These are phyloP conservation scores for Idris sp. DNA, from an alignment of 1,140 invertebrate species.

Conservation along the genomic window DNA sequence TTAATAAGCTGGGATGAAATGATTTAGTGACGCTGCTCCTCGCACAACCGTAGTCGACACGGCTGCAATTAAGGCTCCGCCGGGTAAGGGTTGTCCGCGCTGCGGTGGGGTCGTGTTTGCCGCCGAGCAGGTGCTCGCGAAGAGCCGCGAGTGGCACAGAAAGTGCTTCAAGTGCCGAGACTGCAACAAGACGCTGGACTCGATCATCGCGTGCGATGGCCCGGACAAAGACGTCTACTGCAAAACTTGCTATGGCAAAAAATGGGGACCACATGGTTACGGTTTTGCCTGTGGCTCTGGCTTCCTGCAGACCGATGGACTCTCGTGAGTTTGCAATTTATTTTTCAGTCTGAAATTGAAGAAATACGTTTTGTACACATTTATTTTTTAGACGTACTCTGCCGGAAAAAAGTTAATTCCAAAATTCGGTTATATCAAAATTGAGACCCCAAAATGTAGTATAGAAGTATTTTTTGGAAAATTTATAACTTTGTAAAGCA, in stretches of 20 bases:
- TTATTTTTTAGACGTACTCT: too few species aligned
- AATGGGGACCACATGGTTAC: slow-evolving; percentile 96
- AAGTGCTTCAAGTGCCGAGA: slow-evolving; percentile 98
- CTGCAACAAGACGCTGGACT: slow-evolving; percentile 94
- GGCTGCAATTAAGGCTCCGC: slow-evolving; percentile 86
- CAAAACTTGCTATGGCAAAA: slow-evolving; percentile 94
- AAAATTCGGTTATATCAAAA: too few species aligned
- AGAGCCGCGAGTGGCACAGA: slow-evolving; percentile 95
- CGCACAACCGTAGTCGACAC: slow-evolving; percentile 88
- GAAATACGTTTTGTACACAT: too few species aligned
- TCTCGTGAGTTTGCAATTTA: slow-evolving; percentile 91
- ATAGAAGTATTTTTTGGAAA: too few species aligned
- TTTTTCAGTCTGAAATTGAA: too few species aligned
- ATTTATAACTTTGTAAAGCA: too few species aligned
- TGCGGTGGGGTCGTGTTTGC: slow-evolving; percentile 94
- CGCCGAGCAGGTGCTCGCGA: slow-evolving; percentile 92
- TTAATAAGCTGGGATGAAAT: too few species aligned
- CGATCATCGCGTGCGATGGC: slow-evolving; percentile 94
- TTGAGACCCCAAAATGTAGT: too few species aligned
- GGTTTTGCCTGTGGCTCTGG: slow-evolving; percentile 97
- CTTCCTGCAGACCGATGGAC: slow-evolving; percentile 92
- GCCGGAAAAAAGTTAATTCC: too few species aligned
- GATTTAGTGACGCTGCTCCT: slow-evolving; percentile 82
- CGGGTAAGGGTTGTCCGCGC: slow-evolving; percentile 91
- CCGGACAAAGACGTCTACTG: slow-evolving; percentile 95